Base-by-base conservation (phyloP, 2,113 vertebrate genomes). In the Ondatra zibethicus region DNA sequence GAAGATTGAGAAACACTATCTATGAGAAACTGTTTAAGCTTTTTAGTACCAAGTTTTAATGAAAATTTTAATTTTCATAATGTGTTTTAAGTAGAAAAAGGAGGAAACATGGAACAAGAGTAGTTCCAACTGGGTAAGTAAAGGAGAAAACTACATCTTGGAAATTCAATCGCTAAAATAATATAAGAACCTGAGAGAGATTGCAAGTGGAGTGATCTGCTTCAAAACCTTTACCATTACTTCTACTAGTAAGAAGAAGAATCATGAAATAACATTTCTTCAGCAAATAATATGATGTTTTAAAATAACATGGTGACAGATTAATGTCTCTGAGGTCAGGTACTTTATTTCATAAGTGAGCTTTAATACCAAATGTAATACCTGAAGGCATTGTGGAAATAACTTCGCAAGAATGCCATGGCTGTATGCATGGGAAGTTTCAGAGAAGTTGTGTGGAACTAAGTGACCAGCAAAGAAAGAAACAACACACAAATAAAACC, bases 61-160 rank as follows among this genome's bases (percentile, higher is more conserved):
- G 16, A 87, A 88, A n/a, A 91, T 91, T 96, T 96, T 94, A 88
- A 47, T 66, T 96, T 97, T 77, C 39, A 92, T 58, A 42, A 88
- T 78, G 23, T 70, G 1, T 45, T 91, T 92, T 61, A 76, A 47
- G 33, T 68, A 29, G 42, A 92, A 61, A 93, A 88, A 75, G 39
- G 4, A 66, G 16, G 2, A 95, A 63, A 92, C 29, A 61, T 17
- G 12, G n/a, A 93, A 93, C 47, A 31, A 39, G 88, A 42, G 23
- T 87, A 76, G 47, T 84, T 95, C 36, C 85, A 88, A 47, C 52
- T 66, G 33, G 92, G 25, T 87, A 89, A 94, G 50, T 66, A 89
- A 78, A 92, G 89, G 72, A 96, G 81, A 86, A 42, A 29, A 66
- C 89, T 92, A 95, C 84, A 65, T 81, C 66, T 63, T 63, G 75